Evolutionary conservation across 2,888 invertebrate genomes (phyloP).

Genomic region (Micoletzkya japonica): DNA sequence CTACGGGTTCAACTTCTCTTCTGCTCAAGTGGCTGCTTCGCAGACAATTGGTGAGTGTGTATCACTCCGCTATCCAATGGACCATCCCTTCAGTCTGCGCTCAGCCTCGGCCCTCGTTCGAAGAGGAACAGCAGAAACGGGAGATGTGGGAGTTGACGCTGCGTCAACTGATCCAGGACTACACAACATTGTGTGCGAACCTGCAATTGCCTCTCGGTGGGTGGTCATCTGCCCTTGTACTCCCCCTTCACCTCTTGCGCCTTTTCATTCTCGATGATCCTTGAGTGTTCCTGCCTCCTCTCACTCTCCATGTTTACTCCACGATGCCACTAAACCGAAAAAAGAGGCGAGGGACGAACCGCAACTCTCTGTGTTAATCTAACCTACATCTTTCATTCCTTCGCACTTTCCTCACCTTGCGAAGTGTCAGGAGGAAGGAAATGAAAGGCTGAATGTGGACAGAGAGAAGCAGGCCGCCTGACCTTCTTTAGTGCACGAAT

Average conservation of each 20-base stretch:
- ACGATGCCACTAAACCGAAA: constrained; percentile 2
- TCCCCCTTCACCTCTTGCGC: no score
- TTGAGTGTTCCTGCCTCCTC: not conserved
- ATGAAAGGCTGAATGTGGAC: no score
- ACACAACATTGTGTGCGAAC: constrained; percentile 21
- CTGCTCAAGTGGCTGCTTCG: no score
- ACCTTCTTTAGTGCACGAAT: not conserved
- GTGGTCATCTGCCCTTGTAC: not conserved
- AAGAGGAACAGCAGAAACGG: constrained; percentile 1
- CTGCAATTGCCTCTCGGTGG: constrained; percentile 23
- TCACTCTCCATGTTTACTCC: not conserved
- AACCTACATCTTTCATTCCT: constrained; percentile 20
- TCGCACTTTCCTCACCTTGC: no score
- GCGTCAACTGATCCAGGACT: constrained; percentile 61
- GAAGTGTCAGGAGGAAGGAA: constrained; percentile 1
- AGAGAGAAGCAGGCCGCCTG: no score
- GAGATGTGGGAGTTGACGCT: constrained; percentile 57
- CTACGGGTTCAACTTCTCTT: no score
- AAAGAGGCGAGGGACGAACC: not conserved
- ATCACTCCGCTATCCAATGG: no score
- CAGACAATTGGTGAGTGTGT: not conserved
- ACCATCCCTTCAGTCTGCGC: not conserved
- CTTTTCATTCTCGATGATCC: no score
- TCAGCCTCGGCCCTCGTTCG: not conserved
- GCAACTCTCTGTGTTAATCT: constrained; percentile 20